Conservation (phyloP, 2,113 vertebrate genomes). For the Lynx canadensis region DNA sequence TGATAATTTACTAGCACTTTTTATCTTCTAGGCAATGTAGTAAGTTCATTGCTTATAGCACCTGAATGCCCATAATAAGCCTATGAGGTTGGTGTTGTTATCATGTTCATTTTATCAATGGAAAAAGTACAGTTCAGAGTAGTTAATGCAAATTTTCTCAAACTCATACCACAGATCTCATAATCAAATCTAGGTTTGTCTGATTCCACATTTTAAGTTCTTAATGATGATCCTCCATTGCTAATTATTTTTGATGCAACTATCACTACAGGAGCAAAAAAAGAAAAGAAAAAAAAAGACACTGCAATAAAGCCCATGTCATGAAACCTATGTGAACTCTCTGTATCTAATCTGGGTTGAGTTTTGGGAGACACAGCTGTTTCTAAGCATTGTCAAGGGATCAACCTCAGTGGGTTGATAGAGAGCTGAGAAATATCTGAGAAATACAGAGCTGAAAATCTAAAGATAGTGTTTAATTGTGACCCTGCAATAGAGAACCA, state of each 20-base stretch:
- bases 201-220: conserved; percentile 11
- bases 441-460: background rate
- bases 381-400: background rate
- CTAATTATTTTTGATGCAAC: background rate
- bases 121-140: background rate
- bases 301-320: background rate
- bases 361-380: background rate
- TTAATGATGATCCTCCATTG: background rate
- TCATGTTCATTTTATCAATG: background rate
- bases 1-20: background rate
- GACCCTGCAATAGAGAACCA: background rate
- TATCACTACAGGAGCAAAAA: background rate
- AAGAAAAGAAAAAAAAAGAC: background rate
- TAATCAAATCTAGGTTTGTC: background rate
- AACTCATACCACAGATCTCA: background rate
- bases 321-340: background rate
- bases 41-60: background rate
- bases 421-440: background rate
- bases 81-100: background rate
- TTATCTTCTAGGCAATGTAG: background rate
- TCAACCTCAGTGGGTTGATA: background rate
- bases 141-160: background rate
- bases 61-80: background rate
- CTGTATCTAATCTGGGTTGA: background rate
- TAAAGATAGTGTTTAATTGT: background rate